Evolutionary conservation across 2,888 invertebrate genomes (phyloP), one percentile per base, ranked within the genome.

Genomic region (Fragum sueziense): DNA sequence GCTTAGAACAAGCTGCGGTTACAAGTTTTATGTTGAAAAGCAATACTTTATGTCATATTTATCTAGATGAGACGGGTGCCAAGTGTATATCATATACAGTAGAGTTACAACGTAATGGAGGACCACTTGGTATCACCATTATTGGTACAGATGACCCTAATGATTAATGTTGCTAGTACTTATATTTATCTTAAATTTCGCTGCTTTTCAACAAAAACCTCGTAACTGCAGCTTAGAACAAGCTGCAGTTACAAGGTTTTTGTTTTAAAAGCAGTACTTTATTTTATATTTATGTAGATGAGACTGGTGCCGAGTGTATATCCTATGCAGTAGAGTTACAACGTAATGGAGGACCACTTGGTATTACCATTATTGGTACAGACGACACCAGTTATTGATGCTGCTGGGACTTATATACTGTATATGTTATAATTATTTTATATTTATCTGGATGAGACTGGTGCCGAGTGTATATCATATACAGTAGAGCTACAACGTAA

Each of bases 321-420:
- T 94, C 95, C 4, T 95, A 95, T 90, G 95, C 95, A 0, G 95
- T 96, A 22, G 95, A 95, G 91, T 90, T 96, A 74, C 94, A 94
- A 70, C 93, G 95, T 71, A 96, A 96, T 88, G 96, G 96, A 34
- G 97, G 97, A 0, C 96, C 97, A 0, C 93, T 97, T 68, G 97
- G 97, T 11, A 95, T 97, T 74, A 97, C 97, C 0, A 95, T 97
- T 80, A 96, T 97, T 6, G 97, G 97, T n/a, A 97, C 97, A 86
- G 97, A 97, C 93, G 97, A 97, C 90, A 95, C 96, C 0, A n/a
- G n/a, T n/a, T n/a, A 95, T 95, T 70, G 97, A 97, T 90, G 96
- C 97, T 20, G 96, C 97, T 82, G 94, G 96, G 69, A 95, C 97
- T 52, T 97, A 97, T 82, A 96, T 96, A 61, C 94, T 97, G 70